Conservation (phyloP, 2,888 invertebrate species). For the Meiosimyza decipiens region DNA sequence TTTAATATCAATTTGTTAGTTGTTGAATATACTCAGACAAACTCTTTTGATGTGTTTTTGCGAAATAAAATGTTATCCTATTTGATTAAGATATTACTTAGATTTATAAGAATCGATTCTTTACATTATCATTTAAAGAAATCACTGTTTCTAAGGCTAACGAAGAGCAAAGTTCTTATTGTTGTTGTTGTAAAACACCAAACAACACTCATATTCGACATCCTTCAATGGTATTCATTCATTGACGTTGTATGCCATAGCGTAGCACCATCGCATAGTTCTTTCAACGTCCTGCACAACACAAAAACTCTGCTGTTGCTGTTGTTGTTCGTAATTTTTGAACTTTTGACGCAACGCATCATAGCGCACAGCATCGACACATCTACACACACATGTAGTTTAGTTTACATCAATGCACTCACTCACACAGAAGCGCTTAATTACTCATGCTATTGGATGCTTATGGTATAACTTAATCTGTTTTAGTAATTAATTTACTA, state of each 20-base stretch:
- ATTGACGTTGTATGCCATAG: too few relatives aligned
- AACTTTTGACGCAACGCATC: slow-evolving; percentile 25
- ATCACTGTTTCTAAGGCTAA: background rate
- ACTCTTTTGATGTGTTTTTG: too few relatives aligned
- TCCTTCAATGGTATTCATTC: slow-evolving; percentile 1
- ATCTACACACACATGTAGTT: slow-evolving; percentile 6
- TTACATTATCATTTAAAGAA: background rate
- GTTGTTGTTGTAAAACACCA: slow-evolving; percentile 1
- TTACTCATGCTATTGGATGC: slow-evolving; percentile 53
- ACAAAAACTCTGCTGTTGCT: background rate
- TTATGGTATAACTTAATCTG: slow-evolving; percentile 64
- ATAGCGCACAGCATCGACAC: background rate
- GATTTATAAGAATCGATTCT: too few relatives aligned
- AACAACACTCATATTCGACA: slow-evolving; percentile 4
- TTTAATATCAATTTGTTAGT: too few relatives aligned
- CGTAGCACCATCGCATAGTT: too few relatives aligned
- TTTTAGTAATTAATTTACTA: slow-evolving; percentile 66
- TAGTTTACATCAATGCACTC: background rate
- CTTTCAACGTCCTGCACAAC: background rate
- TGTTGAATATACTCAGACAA: too few relatives aligned
- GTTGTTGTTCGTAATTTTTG: slow-evolving; percentile 22
- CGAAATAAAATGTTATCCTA: too few relatives aligned
- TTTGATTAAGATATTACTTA: too few relatives aligned
- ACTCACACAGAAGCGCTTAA: slow-evolving; percentile 49
- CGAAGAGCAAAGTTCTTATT: background rate